phyloP scores from a whole-genome alignment of 2,888 invertebrate genomes.

The Rhagophthalmus giganteus region DNA sequence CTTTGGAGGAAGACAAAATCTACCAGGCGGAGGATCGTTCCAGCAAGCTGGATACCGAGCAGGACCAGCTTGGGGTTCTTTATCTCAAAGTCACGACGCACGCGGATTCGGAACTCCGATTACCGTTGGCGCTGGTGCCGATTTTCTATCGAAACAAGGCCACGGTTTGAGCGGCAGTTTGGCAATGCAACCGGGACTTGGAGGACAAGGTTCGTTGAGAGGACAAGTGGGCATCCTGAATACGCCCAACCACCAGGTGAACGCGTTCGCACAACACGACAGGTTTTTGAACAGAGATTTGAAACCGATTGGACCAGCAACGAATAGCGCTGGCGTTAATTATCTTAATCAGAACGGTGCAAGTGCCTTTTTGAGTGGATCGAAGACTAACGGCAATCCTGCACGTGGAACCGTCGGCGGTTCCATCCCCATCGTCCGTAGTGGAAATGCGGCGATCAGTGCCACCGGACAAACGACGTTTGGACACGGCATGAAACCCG shows the following conservation, averaged over 20 bases:
- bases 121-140: background rate
- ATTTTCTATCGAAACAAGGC: constrained; percentile 25
- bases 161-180: constrained; percentile 30
- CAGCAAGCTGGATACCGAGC: constrained; percentile 9
- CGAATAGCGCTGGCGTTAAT: constrained; percentile 8
- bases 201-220: constrained; percentile 12
- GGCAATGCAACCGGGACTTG: constrained; percentile 9
- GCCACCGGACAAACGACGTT: constrained; percentile 10
- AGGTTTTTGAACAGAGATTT: constrained; percentile 9
- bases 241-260: constrained; percentile 4
- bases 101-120: constrained; percentile 4
- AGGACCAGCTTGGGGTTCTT: constrained; percentile 19
- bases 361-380: constrained; percentile 5
- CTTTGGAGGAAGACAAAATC: constrained; percentile 8
- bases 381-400: constrained; percentile 5
- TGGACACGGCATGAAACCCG: constrained; percentile 22
- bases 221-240: constrained; percentile 8
- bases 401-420: constrained; percentile 4
- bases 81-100: constrained; percentile 4
- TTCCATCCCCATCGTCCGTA: constrained; percentile 6
- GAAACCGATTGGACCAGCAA: constrained; percentile 12
- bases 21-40: constrained; percentile 7
- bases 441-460: constrained; percentile 3
- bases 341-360: constrained; percentile 10
- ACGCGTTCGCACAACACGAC: constrained; percentile 8